Conservation (phyloP, 2,113 vertebrate species). For the Rhabdomys dilectus region DNA sequence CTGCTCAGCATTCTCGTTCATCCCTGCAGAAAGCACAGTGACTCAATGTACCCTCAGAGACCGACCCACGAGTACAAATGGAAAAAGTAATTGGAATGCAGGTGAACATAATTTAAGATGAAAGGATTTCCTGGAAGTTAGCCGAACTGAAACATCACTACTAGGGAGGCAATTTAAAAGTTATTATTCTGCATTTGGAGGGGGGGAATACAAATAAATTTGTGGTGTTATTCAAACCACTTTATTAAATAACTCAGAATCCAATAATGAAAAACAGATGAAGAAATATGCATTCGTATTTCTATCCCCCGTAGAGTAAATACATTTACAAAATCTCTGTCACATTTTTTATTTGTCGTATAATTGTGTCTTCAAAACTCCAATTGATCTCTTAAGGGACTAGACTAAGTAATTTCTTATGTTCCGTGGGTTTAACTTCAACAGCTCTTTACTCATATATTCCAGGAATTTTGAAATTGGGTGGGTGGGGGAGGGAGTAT, state of each 20-base stretch:
- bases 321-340: neutral
- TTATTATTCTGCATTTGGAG: conserved; percentile 36
- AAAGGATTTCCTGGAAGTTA: conserved; percentile 6
- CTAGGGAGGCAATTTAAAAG: conserved; percentile 38
- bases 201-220: conserved; percentile 45
- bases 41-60: neutral
- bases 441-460: conserved; percentile 57
- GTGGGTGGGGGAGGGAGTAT: neutral
- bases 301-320: conserved; percentile 59
- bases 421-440: conserved; percentile 43
- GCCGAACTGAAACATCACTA: neutral
- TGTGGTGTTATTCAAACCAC: conserved; percentile 55
- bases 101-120: conserved; percentile 51
- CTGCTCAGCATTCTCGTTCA: neutral
- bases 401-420: conserved; percentile 50
- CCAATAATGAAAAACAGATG: conserved; percentile 64
- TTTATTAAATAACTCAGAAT: conserved; percentile 62
- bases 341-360: conserved; percentile 61
- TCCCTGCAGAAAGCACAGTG: neutral
- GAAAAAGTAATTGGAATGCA: conserved; percentile 10
- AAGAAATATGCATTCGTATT: conserved; percentile 34
- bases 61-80: neutral
- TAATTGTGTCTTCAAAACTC: conserved; percentile 56
- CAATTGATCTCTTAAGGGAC: conserved; percentile 48
- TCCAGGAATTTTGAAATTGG: conserved; percentile 63